Base-by-base conservation (phyloP, 2,888 invertebrate genomes). In the Tiphia femorata region DNA sequence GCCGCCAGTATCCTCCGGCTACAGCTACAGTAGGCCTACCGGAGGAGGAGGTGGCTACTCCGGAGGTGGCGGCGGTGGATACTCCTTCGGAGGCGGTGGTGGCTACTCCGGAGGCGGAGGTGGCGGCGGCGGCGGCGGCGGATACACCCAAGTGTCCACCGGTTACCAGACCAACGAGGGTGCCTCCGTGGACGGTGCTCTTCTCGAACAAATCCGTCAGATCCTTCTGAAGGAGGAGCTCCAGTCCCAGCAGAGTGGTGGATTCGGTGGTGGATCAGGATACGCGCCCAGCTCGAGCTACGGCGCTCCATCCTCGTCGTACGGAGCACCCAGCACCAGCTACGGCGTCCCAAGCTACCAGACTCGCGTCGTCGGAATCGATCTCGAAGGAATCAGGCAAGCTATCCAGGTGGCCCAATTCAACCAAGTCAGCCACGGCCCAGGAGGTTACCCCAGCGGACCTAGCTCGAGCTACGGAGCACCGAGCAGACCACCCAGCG, bases 321-420 rank as follows among this genome's bases (percentile, higher is more conserved):
- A 85, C 65, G 84, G 85, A 14, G 86, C 86, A 35, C 91, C 92
- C 55, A 89, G 90, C 43, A 86, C 90, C 0, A 86, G 86, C 59
- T 91, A 91, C 84, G 91, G 91, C 61, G 91, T 86, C 64, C 91
- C 84, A 78, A 85, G 83, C 77, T 78, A 76, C 59, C 81, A 84
- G 62, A 86, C 88, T 67, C 88, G 91, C 72, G 93, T 94, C 51
- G 92, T 93, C 70, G 94, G 94, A 68, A 91, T 94, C 84, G 91
- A 93, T 84, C 90, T 94, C 64, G 94, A 94, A 76, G 93, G 92
- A 64, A 92, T 94, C 77, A 92, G 92, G 77, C 94, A 93, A 76
- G 94, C 93, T 72, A 92, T 94, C 85, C 94, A 94, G 83, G 94
- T 94, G 64, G 94, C 94, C 37, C 93, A 94, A 78, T 94, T 90